Evolutionary conservation across 1,140 invertebrate species (phyloP).

Genomic region (Drosophila obscura): DNA sequence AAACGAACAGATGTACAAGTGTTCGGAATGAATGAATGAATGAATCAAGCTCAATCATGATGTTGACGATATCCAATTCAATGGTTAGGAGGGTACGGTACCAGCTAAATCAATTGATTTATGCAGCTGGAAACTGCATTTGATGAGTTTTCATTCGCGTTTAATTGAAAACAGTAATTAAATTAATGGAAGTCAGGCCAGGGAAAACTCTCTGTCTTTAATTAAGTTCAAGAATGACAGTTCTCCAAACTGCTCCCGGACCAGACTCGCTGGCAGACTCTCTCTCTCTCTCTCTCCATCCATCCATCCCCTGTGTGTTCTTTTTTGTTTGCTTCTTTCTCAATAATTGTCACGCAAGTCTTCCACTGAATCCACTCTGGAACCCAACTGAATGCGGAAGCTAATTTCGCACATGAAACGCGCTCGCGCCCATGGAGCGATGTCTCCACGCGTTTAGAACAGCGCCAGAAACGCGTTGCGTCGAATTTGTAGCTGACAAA

Average conservation of each 20-base stretch:
- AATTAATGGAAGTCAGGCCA: constrained; percentile 55
- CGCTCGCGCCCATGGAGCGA: constrained; percentile 7
- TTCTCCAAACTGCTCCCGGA: constrained; percentile 25
- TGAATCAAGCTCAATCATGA: constrained; percentile 52
- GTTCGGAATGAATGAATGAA: constrained; percentile 62
- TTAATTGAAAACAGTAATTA: constrained; percentile 76
- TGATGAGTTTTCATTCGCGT: constrained; percentile 29
- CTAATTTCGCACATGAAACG: constrained; percentile 26
- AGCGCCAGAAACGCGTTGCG: not conserved
- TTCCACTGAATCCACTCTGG: constrained; percentile 7
- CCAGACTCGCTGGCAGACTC: constrained; percentile 46
- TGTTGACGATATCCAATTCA: constrained; percentile 35
- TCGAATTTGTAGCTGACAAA: constrained; percentile 33
- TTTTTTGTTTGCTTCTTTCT: not conserved
- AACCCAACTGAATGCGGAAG: constrained; percentile 59
- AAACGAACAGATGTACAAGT: constrained; percentile 79
- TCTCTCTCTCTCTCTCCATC: no score
- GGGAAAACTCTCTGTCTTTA: constrained; percentile 45
- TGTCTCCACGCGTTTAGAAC: constrained; percentile 16
- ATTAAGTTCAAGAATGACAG: constrained; percentile 64
- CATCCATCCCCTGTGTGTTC: constrained; percentile 28
- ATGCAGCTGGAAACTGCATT: constrained; percentile 56
- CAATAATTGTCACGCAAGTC: constrained; percentile 60
- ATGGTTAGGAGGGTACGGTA: not conserved
- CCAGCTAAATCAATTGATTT: constrained; percentile 78